A percentile compares a stretch with the other conserved stretches of the same genome.
These are phyloP conservation scores for Porites lutea DNA, from an alignment of 64 coral and sea anemone genomes.

Conservation along the genomic window DNA sequence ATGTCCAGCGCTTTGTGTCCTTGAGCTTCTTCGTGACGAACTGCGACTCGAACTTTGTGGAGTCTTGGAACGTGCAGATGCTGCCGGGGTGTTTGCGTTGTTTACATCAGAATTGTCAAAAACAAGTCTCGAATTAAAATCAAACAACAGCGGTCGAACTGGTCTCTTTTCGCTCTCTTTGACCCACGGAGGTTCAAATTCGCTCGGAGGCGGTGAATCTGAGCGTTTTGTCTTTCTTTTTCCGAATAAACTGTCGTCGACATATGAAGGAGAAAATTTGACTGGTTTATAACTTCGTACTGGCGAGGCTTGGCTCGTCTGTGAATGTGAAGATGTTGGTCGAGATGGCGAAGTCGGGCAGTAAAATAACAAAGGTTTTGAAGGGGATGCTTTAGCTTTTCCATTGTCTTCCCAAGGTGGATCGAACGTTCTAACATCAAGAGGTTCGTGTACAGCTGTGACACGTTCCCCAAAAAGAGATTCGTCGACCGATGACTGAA, in stretches of 20 bases:
- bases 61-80: background rate
- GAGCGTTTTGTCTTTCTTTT: slow-evolving; percentile 70
- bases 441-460: slow-evolving; percentile 60
- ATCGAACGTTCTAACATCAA: slow-evolving; percentile 70
- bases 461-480: slow-evolving; percentile 78
- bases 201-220: slow-evolving; percentile 60
- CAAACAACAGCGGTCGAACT: slow-evolving; percentile 71
- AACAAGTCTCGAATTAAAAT: slow-evolving; percentile 49
- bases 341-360: slow-evolving; percentile 59
- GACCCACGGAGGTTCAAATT: slow-evolving; percentile 75
- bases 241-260: slow-evolving; percentile 84
- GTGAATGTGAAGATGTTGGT: slow-evolving; percentile 47
- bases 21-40: slow-evolving; percentile 3
- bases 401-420: slow-evolving; percentile 86
- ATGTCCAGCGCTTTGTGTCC: background rate
- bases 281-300: slow-evolving; percentile 68
- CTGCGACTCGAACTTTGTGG: background rate
- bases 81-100: background rate
- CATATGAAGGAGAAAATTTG: slow-evolving; percentile 78
- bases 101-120: slow-evolving; percentile 51
- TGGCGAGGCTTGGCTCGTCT: slow-evolving; percentile 19
- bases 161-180: slow-evolving; percentile 58
- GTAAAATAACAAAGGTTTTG: slow-evolving; percentile 89
- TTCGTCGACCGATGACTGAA: slow-evolving; percentile 79
- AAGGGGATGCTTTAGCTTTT: slow-evolving; percentile 61